These are phyloP conservation scores for Synanceia verrucosa DNA, from an alignment of 2,797 vertebrate species.

Conservation along the genomic window DNA sequence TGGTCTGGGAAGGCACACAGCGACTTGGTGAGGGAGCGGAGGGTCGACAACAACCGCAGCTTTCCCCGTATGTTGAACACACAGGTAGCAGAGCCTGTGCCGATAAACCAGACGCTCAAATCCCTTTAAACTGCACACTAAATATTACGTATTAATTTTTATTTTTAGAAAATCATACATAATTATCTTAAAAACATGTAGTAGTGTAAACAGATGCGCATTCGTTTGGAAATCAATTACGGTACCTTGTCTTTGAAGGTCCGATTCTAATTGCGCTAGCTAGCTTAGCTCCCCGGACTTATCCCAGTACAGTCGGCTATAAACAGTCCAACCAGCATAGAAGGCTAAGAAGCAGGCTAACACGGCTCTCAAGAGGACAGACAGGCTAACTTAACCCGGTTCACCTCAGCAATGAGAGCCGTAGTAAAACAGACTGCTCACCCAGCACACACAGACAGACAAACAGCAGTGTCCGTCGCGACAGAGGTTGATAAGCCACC, in stretches of 20 bases:
- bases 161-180: not conserved
- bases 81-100: not conserved
- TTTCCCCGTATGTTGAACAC: not conserved
- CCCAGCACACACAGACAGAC: not conserved
- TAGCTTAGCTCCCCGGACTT: conserved; percentile 23
- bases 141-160: not conserved
- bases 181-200: not conserved
- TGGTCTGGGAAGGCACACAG: conserved; percentile 56
- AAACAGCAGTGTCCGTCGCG: not conserved
- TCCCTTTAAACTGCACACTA: not conserved
- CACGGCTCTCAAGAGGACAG: not conserved
- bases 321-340: not conserved
- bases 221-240: not conserved
- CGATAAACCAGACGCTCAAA: not conserved
- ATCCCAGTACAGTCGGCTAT: not conserved
- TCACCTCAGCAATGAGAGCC: not conserved
- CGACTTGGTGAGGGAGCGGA: conserved; percentile 17
- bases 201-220: not conserved
- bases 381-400: conserved; percentile 9
- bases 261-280: conserved; percentile 20
- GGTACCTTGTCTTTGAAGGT: not conserved
- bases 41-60: conserved; percentile 20
- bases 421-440: not conserved
- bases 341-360: conserved; percentile 8
- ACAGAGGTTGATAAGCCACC: not conserved